Evolutionary conservation across 2,113 vertebrate genomes (phyloP), one percentile per base, ranked within the genome.

Genomic region (Hemichromis elongatus): DNA sequence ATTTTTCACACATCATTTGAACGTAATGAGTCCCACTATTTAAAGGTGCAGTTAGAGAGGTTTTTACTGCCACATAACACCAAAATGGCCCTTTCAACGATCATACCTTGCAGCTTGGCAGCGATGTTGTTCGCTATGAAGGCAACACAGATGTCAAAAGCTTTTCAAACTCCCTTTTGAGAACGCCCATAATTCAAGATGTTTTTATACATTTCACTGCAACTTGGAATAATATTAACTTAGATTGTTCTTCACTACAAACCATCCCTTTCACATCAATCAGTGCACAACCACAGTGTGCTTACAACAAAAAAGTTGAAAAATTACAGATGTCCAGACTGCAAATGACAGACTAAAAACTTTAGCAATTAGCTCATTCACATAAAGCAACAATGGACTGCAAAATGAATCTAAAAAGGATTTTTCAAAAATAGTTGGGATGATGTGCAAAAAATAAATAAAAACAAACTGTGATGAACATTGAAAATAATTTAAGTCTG

Each of bases 51-150:
- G 50, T 83, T 80, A 83, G 47, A 40, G 40, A 68, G 59, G 52
- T 56, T 89, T 88, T 88, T 86, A 91, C 59, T 80, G 82, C 80
- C 78, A 80, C 40, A 84, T 89, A 86, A 89, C 21, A 80, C 63
- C 54, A 82, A 84, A 90, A 90, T 89, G 61, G 66, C 61, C 56
- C 18, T 86, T 68, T 82, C 45, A 59, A 28, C 9, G 12, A 84
- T 84, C 63, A 63, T 37, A 35, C 88, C 90, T 92, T n/a, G 68
- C 56, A 88, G 87, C 82, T 77, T 47, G 37, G 86, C 75, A 54
- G 50, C 26, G 1, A 18, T 30, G 63, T 19, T n/a, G 33, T 59
- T 80, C 18, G 8, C 54, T 26, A 5, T 42, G 21, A 75, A 55
- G 8, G 9, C 3, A 21, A 19, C 13, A 26, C 42, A 77, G 37